Base-by-base conservation (phyloP, 1,140 invertebrate genomes). In the Sminthurides bifidus region DNA sequence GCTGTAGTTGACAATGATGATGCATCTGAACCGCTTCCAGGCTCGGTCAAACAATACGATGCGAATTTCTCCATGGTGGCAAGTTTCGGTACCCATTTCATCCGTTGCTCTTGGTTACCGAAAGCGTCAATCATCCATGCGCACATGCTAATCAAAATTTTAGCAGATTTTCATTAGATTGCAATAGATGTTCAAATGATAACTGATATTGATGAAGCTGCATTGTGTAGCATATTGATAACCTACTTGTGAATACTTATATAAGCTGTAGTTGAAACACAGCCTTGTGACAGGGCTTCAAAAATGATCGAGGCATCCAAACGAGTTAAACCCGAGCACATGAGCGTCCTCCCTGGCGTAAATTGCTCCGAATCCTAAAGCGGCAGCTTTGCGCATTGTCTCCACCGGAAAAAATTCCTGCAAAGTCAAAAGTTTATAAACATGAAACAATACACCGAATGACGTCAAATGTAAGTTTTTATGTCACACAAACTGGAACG, bases 1-100 rank as follows among this genome's bases (percentile, higher is more conserved):
- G 75, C 76, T 30, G 68, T 69, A 6, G 76, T 77, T 15, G 67
- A 69, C 24, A 79, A 63, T 46, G 73, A 72, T 6, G 74, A 74
- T 31, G 73, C 69, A 63, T 72, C 71, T 23, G 69, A 70, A 17
- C 71, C 71, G 54, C 66, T 56, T 23, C 74, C 74, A 52, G 80
- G 77, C 63, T 81, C 79, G 30, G 79, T 81, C 8, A 81, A 68
- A 66, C 78, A 80, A 59, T 82, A 81, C 2, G 78, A 78, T 27
- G 77, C 76, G 62, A 81, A 73, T 45, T 73, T 73, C 44, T 79
- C 73, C 73, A 81, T 81, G 1, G 71, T 68, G 3, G 88, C 84
- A 38, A 98, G 70, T 64, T 81, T 77, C 0, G 92, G 87, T 49
- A 98, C 74, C 72, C 91, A 97, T 67, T 87, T 85, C 57, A 81